Percentiles rank a stretch among this genome's conserved stretches.
Evolutionary conservation across 2,888 invertebrate genomes (phyloP).

Genomic region (Onchidella celtica): DNA sequence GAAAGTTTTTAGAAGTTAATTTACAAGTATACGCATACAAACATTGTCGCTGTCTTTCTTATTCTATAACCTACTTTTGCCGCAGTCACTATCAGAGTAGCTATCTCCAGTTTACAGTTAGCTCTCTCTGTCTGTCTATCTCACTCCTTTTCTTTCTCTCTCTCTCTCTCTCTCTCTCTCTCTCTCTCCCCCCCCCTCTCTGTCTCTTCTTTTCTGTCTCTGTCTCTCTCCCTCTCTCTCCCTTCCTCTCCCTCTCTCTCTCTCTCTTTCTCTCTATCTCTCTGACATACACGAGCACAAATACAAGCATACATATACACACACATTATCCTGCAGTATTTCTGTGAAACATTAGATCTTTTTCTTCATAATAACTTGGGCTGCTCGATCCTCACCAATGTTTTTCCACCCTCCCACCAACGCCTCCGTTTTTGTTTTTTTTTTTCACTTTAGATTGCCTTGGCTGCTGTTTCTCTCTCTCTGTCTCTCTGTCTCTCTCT

Average conservation of each 20-base stretch:
- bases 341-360: too few species aligned
- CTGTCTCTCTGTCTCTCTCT: slow-evolving; percentile 11
- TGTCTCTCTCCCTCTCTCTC: neutral
- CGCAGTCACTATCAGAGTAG: too few species aligned
- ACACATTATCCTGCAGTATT: too few species aligned
- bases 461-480: too few species aligned
- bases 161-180: slow-evolving; percentile 25
- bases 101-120: too few species aligned
- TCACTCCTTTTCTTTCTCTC: slow-evolving; percentile 34
- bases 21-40: too few species aligned
- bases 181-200: slow-evolving; percentile 9
- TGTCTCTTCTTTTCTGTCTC: neutral
- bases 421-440: too few species aligned
- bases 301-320: slow-evolving; percentile 15
- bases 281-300: neutral
- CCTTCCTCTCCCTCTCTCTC: slow-evolving; percentile 9
- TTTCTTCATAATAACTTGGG: too few species aligned
- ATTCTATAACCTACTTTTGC: neutral
- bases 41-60: neutral
- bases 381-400: too few species aligned
- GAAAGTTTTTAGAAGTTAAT: too few species aligned
- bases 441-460: too few species aligned
- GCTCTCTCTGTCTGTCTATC: slow-evolving; percentile 30
- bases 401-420: too few species aligned
- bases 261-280: neutral